These are phyloP conservation scores for Rhinogobius similis DNA, from an alignment of 2,113 vertebrate species.

Conservation along the genomic window DNA sequence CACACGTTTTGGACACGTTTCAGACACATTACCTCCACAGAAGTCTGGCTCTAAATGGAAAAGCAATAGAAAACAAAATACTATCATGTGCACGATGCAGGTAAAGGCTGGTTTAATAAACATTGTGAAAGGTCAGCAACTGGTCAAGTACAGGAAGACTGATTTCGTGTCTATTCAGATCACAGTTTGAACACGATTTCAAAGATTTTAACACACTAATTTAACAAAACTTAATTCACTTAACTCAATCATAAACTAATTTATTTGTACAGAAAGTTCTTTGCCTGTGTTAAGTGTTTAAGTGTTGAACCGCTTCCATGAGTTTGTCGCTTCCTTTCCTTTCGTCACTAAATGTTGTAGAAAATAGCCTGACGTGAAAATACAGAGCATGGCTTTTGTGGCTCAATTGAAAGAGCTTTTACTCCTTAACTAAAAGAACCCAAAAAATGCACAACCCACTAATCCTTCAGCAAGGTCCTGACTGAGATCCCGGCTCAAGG, in stretches of 20 bases:
- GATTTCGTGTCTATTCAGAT: neutral
- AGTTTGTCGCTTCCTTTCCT: too few species aligned
- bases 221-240: neutral
- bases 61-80: neutral
- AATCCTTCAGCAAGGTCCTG: neutral
- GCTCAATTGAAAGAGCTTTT: too few species aligned
- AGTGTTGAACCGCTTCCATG: too few species aligned
- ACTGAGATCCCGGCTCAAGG: neutral
- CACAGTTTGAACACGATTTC: neutral
- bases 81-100: neutral
- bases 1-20: conserved; percentile 55
- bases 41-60: conserved; percentile 52
- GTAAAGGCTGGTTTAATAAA: neutral
- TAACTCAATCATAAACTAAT: too few species aligned
- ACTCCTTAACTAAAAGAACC: too few species aligned
- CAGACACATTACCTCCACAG: conserved; percentile 69
- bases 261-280: too few species aligned
- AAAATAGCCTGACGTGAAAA: too few species aligned
- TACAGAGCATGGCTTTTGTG: too few species aligned
- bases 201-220: neutral
- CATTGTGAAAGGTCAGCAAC: neutral
- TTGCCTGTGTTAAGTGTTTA: too few species aligned
- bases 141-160: neutral
- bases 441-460: too few species aligned
- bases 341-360: too few species aligned